Percentiles rank a stretch among this genome's conserved stretches.
Evolutionary conservation across 2,113 vertebrate species (phyloP).

Genomic region (Sinocyclocheilus rhinocerous): DNA sequence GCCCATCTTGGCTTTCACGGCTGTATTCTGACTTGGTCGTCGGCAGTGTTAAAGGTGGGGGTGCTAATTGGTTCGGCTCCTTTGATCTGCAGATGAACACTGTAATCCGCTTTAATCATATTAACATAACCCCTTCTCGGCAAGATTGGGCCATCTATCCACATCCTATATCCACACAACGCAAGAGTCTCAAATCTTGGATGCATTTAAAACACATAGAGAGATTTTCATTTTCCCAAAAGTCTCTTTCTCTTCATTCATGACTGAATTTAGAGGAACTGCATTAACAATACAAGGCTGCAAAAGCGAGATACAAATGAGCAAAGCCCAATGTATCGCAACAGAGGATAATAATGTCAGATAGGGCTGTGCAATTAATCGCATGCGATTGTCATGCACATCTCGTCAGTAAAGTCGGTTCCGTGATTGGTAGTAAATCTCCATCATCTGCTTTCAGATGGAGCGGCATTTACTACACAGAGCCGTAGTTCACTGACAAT

Average conservation of each 20-base stretch:
- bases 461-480: too few relatives aligned
- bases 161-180: conserved; percentile 12
- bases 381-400: too few relatives aligned
- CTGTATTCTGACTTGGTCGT: conserved; percentile 45
- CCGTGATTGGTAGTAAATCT: too few relatives aligned
- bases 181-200: background rate
- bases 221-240: background rate
- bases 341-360: background rate
- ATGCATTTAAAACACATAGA: conserved; percentile 15
- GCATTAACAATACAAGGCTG: background rate
- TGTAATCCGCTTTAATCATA: conserved; percentile 76
- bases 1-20: conserved; percentile 28
- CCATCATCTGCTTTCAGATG: too few relatives aligned
- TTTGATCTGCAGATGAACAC: conserved; percentile 74
- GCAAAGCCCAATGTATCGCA: background rate
- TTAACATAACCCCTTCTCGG: conserved; percentile 69
- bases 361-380: too few relatives aligned
- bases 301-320: background rate
- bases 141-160: conserved; percentile 55
- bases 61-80: conserved; percentile 77
- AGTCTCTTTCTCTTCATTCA: conserved; percentile 3
- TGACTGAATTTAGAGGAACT: conserved; percentile 1
- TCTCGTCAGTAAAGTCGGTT: too few relatives aligned
- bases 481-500: too few relatives aligned
- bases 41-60: conserved; percentile 67